Evolutionary conservation across 2,888 invertebrate species (phyloP).

Genomic region (Tromatobia lineatoria): DNA sequence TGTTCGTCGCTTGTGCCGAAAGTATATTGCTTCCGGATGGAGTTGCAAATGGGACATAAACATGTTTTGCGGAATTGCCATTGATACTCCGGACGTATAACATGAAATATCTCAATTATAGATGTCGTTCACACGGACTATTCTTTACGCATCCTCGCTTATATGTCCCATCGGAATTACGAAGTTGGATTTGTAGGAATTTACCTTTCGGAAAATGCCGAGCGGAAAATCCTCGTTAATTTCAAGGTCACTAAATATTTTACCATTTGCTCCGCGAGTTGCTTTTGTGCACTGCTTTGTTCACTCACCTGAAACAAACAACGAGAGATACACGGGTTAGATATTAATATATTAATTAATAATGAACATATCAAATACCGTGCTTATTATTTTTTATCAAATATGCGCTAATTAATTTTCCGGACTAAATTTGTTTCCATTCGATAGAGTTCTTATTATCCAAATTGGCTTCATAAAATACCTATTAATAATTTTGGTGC

Average conservation of each 20-base stretch:
- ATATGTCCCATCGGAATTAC: background rate
- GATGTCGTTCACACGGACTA: background rate
- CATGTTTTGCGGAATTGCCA: slow-evolving; percentile 33
- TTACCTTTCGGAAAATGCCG: background rate
- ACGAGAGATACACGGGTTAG: slow-evolving; percentile 37
- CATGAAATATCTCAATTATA: background rate
- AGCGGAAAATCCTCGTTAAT: background rate
- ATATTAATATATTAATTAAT: slow-evolving; percentile 3
- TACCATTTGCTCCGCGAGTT: background rate
- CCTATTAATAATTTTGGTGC: too few relatives aligned
- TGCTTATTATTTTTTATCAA: too few relatives aligned
- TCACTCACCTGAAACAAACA: slow-evolving; percentile 76
- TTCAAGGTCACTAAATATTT: background rate
- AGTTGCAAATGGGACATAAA: slow-evolving; percentile 47
- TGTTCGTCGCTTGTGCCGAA: slow-evolving; percentile 28
- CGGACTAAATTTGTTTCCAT: background rate
- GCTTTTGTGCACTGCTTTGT: slow-evolving; percentile 11
- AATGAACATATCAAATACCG: background rate
- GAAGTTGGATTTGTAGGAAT: background rate
- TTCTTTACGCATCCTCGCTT: background rate
- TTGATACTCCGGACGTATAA: slow-evolving; percentile 5
- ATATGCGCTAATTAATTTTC: too few relatives aligned
- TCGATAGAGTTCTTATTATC: background rate
- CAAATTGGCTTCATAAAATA: too few relatives aligned
- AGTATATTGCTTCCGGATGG: slow-evolving; percentile 57